A percentile compares a stretch with the other conserved stretches of the same genome.
phyloP scores from a whole-genome alignment of 2,113 vertebrate species.

The Gadus macrocephalus region DNA sequence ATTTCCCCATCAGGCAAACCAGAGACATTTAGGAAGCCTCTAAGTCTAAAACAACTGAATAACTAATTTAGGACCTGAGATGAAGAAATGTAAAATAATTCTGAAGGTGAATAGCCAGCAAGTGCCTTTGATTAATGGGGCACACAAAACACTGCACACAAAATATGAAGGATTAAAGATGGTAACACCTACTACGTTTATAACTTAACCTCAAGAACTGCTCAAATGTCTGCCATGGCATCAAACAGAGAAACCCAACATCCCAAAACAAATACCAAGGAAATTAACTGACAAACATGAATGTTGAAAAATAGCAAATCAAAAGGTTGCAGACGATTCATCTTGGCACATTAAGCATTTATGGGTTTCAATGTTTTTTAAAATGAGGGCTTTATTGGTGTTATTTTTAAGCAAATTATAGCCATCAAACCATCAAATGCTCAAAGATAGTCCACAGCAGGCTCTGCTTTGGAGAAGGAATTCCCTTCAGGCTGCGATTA shows the following conservation, averaged over 20 bases:
- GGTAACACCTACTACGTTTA: neutral
- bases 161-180: conserved; percentile 26
- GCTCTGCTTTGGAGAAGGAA: conserved; percentile 42
- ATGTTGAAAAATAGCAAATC: conserved; percentile 16
- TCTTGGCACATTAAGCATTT: conserved; percentile 53
- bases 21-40: no score
- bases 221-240: conserved; percentile 14
- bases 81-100: no score
- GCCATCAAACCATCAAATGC: conserved; percentile 55
- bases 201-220: neutral
- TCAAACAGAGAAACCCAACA: neutral
- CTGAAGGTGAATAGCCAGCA: no score
- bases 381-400: conserved; percentile 57
- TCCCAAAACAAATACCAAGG: conserved; percentile 15
- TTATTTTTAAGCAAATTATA: conserved; percentile 70
- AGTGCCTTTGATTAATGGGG: no score
- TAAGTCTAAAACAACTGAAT: no score
- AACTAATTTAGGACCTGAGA: no score
- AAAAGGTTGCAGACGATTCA: conserved; percentile 48
- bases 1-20: no score
- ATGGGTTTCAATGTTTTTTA: conserved; percentile 34
- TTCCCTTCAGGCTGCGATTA: conserved; percentile 61
- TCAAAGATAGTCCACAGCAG: conserved; percentile 49
- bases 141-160: neutral
- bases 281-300: conserved; percentile 9